Conservation (phyloP, 2,113 vertebrate species). For the Aptenodytes patagonicus region DNA sequence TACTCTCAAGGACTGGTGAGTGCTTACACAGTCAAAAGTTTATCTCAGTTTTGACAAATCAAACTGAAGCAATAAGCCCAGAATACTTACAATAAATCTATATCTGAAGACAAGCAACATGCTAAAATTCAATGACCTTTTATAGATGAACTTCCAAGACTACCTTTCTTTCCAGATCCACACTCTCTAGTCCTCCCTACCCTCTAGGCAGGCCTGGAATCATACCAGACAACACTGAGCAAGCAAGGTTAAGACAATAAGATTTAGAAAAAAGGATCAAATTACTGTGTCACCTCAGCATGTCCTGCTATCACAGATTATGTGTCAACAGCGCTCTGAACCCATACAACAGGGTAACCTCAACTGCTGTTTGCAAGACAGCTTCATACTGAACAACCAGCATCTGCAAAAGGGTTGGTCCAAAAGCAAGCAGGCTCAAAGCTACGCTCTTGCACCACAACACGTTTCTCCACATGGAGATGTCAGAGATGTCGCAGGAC, state of each 20-base stretch:
- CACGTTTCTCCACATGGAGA: neutral
- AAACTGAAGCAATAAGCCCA: neutral
- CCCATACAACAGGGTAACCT: neutral
- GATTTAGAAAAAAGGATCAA: neutral
- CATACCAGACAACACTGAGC: neutral
- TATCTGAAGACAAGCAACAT: neutral
- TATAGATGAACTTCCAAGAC: neutral
- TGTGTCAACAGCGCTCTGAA: neutral
- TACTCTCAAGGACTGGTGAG: neutral
- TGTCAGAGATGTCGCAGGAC: neutral
- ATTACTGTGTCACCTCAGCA: neutral
- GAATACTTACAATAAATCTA: neutral
- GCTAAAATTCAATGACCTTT: neutral
- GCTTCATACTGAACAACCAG: fast-evolving
- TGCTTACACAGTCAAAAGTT: neutral
- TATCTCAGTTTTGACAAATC: neutral
- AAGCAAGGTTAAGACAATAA: neutral
- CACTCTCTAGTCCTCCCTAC: neutral
- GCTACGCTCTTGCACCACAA: neutral
- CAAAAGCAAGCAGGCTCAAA: neutral
- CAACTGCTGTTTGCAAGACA: neutral
- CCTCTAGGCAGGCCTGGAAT: neutral
- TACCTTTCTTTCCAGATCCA: neutral
- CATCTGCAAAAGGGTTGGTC: neutral
- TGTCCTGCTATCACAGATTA: neutral